phyloP scores from a whole-genome alignment of 2,113 vertebrate genomes.

The Rhombomys opimus region DNA sequence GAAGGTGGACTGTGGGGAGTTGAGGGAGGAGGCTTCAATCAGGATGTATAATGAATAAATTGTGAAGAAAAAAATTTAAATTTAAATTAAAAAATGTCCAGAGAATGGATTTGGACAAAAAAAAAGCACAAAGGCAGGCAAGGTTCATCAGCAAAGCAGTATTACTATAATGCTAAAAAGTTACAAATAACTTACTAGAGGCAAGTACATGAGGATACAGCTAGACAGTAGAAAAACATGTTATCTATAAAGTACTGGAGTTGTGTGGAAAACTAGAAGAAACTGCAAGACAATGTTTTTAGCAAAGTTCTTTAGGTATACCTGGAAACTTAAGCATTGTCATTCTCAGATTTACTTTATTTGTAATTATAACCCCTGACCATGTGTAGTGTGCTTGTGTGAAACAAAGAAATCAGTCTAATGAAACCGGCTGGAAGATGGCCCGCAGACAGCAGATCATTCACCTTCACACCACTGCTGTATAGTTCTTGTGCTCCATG shows the following conservation, averaged over 20 bases:
- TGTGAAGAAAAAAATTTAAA: too few relatives aligned
- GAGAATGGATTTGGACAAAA: neutral
- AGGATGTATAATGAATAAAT: too few relatives aligned
- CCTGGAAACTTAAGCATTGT: neutral
- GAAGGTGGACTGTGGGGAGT: too few relatives aligned
- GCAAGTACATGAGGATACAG: neutral
- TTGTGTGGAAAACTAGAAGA: neutral
- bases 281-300: neutral
- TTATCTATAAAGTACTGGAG: neutral
- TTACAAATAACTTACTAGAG: neutral
- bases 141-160: neutral
- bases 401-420: neutral
- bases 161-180: neutral
- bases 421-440: neutral
- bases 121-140: neutral
- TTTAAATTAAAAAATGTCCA: neutral
- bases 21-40: too few relatives aligned
- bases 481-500: neutral
- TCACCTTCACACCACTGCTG: neutral
- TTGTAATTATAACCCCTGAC: neutral
- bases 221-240: too few relatives aligned
- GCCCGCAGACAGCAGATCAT: neutral
- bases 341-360: neutral
- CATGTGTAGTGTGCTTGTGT: neutral
- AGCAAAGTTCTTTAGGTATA: neutral